A percentile compares a stretch with the other conserved stretches of the same genome.
Conservation (phyloP, 2,888 invertebrate species). For the Taphrorychus bicolor region DNA sequence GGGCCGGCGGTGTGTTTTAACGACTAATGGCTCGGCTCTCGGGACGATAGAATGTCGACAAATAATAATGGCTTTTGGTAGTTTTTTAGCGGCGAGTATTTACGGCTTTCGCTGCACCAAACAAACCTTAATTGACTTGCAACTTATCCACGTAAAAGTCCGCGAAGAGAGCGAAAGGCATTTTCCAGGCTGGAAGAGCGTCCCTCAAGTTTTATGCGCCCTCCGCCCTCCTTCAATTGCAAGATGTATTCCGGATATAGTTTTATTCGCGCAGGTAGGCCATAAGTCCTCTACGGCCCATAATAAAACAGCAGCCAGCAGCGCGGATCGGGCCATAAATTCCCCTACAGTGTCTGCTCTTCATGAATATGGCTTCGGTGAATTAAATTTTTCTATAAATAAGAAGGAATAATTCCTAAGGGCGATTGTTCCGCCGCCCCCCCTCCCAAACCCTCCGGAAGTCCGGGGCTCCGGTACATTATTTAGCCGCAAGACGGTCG, state of each 20-base stretch:
- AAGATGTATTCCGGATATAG: constrained; percentile 15
- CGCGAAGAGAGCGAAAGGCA: no score
- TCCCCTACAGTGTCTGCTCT: background rate
- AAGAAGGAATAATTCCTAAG: background rate
- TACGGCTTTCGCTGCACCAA: background rate
- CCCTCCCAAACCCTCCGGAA: background rate
- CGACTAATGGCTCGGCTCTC: constrained; percentile 6
- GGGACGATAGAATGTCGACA: background rate
- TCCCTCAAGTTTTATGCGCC: constrained; percentile 3
- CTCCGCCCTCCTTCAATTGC: constrained; percentile 13
- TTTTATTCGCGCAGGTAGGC: constrained; percentile 43
- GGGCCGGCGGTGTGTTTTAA: constrained; percentile 5
- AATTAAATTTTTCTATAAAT: background rate
- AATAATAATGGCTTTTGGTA: background rate
- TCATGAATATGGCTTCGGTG: background rate
- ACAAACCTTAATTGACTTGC: no score
- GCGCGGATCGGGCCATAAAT: constrained; percentile 13
- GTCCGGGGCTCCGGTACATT: background rate
- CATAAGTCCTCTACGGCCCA: constrained; percentile 47
- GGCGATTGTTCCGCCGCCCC: no score
- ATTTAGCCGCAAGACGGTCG: constrained; percentile 1
- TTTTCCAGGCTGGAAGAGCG: background rate
- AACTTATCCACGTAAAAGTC: no score
- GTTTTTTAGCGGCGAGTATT: background rate
- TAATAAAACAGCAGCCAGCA: constrained; percentile 46